Evolutionary conservation across 2,113 vertebrate genomes (phyloP).

Genomic region (Ahaetulla prasina): DNA sequence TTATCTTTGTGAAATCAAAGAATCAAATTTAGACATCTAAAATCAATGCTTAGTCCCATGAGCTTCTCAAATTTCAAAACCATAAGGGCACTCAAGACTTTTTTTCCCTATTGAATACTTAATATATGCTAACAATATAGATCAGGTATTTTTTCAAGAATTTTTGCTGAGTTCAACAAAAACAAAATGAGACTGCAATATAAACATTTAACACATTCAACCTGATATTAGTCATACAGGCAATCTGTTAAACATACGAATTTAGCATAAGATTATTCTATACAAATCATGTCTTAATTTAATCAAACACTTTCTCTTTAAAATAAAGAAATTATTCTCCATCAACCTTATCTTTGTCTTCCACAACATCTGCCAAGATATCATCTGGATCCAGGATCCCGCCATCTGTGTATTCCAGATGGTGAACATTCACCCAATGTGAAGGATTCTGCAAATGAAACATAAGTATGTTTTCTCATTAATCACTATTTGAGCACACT

Average conservation of each 20-base stretch:
- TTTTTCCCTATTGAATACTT: background rate
- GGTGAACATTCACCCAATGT: slow-evolving; percentile 90
- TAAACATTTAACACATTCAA: background rate
- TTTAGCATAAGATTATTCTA: background rate
- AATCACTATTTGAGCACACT: slow-evolving; percentile 1
- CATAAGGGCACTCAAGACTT: background rate
- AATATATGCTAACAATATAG: background rate
- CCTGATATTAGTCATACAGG: background rate
- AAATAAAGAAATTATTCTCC: background rate
- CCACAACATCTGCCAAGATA: slow-evolving; percentile 89
- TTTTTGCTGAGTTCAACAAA: background rate
- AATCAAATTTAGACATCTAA: background rate
- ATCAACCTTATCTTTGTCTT: slow-evolving; percentile 96
- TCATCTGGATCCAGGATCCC: slow-evolving; percentile 98
- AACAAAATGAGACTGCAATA: background rate
- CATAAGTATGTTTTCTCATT: background rate
- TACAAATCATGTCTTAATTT: slow-evolving; percentile 1
- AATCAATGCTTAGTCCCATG: background rate
- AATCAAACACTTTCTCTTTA: slow-evolving; percentile 8
- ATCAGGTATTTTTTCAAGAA: background rate
- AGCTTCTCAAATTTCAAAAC: background rate
- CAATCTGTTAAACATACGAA: background rate
- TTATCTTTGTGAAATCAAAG: background rate
- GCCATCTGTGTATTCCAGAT: slow-evolving; percentile 94
- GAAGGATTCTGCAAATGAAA: slow-evolving; percentile 76